A percentile compares a stretch with the other conserved stretches of the same genome.
These are phyloP conservation scores for Macroteleia sp. DNA, from an alignment of 2,888 invertebrate genomes.

Conservation along the genomic window DNA sequence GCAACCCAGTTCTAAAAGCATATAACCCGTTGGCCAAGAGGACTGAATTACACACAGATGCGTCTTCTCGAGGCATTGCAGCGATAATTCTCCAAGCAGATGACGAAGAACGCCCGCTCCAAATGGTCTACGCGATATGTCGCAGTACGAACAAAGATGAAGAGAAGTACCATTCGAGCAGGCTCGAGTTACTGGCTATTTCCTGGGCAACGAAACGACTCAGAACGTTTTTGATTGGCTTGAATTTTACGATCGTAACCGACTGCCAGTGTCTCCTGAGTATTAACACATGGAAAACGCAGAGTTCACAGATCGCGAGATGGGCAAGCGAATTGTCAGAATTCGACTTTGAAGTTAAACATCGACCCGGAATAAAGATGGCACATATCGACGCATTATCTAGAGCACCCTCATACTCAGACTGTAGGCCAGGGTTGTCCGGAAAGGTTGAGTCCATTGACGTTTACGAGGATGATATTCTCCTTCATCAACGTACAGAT, in stretches of 20 bases:
- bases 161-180: conserved; percentile 62
- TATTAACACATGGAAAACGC: conserved; percentile 54
- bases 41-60: conserved; percentile 9
- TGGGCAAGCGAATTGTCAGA: conserved; percentile 59
- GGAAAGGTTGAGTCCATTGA: no score
- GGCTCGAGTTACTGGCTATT: no score
- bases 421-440: no score
- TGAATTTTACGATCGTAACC: conserved; percentile 61
- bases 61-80: not conserved
- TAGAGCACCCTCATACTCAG: no score
- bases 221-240: conserved; percentile 57
- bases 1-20: no score
- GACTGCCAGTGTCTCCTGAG: conserved; percentile 68
- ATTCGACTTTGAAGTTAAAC: conserved; percentile 35
- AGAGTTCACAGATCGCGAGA: conserved; percentile 61
- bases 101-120: not conserved
- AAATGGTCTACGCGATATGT: not conserved
- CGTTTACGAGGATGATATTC: no score
- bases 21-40: no score
- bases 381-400: not conserved
- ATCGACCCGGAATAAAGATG: no score
- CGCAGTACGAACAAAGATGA: not conserved
- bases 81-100: not conserved
- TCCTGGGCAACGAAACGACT: no score
- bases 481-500: no score